Base-by-base conservation (phyloP, 1,140 invertebrate genomes). In the Chironomus striatipennis region DNA sequence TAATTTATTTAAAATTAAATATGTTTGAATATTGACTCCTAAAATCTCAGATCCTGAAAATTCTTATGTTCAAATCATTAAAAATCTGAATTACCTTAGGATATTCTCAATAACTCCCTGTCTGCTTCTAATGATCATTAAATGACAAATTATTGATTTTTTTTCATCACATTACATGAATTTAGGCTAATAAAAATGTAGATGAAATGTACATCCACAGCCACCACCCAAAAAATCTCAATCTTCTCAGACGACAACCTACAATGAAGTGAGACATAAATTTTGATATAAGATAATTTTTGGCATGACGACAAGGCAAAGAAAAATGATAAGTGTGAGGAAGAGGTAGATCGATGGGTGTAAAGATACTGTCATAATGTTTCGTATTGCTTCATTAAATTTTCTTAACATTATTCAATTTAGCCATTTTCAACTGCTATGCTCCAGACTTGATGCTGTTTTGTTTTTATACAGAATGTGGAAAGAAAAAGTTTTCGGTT, bases 81-180 rank as follows among this genome's bases (percentile, higher is more conserved):
- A n/a, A n/a, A n/a, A n/a, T n/a, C n/a, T n/a, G n/a, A n/a, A n/a
- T n/a, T n/a, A n/a, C n/a, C n/a, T n/a, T n/a, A n/a, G n/a, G n/a
- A n/a, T n/a, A n/a, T n/a, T n/a, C n/a, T n/a, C n/a, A n/a, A n/a
- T n/a, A n/a, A n/a, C 24, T 34, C 24, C 24, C 24, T 57, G 47
- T 57, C 4, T 20, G 17, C 18, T n/a, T 17, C 65, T 70, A 70
- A 70, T 70, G 20, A 9, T 9, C 65, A 10, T 10, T 70, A 18
- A 7, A 70, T 70, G 65, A 70, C 65, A 70, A 70, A 70, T 70
- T 70, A 70, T 70, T 7, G 65, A 70, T 70, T 70, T 70, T 70
- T 70, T 21, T 70, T 17, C 7, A 70, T 57, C 5, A 12, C 5
- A 12, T 57, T 12, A 12, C 47, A 57, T 57, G 10, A 70, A 21